Evolutionary conservation across 2,797 vertebrate genomes (phyloP), one percentile per base, ranked within the genome.

Genomic region (Mus spretus): DNA sequence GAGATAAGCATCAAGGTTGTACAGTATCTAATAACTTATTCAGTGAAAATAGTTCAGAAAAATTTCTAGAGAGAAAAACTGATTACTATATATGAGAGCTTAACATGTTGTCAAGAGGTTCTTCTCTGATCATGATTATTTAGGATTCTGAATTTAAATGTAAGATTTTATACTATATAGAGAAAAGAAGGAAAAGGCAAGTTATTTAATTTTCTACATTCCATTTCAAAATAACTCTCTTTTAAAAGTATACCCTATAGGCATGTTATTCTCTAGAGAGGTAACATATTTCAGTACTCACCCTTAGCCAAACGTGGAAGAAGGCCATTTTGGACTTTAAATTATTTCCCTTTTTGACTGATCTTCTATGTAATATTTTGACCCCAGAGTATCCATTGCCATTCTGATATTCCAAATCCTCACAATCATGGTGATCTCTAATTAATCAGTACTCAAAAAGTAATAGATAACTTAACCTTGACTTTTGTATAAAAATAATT

Each of bases 151-250:
- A 37, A 53, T 81, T 6, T 86, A 34, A 67, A 86, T 90, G 89
- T 96, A 94, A 95, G 20, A 89, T 89, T 96, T 91, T 92, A 93
- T 91, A 96, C 77, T 3, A 12, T 88, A 93, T 63, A 50, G 72
- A 19, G 89, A 61, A 47, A 95, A 89, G 15, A 70, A 67, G 13
- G 65, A 28, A 34, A 67, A 67, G 14, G 88, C 55, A 91, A 93
- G 12, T 26, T 89, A 70, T 86, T 84, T 59, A 70, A 50, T 63
- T 89, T 93, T 94, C 20, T 72, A 89, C 47, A 67, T 94, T 94
- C n/a, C 53, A 89, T 13, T 3, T 34, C 65, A 26, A 94, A 94
- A 93, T 1, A 79, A 70, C 61, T 77, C 63, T 75, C 63, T 37
- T 90, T 91, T 26, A 91, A 61, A 94, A 3, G 40, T 70, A 13